Percentiles rank a stretch among this genome's conserved stretches.
These are phyloP conservation scores for Pogonophryne albipinna DNA, from an alignment of 2,797 vertebrate species.

Conservation along the genomic window DNA sequence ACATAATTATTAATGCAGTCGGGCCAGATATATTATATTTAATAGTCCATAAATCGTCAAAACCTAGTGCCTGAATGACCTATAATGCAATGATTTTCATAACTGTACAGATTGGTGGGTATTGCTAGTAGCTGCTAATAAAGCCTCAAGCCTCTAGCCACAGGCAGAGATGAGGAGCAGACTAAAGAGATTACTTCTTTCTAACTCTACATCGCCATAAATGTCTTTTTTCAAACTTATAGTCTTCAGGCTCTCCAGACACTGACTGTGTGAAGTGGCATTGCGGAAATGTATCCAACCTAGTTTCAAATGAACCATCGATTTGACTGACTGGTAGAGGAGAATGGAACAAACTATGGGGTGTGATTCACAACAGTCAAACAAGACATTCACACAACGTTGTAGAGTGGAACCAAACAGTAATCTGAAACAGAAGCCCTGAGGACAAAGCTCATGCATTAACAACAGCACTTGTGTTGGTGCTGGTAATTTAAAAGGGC, in stretches of 20 bases:
- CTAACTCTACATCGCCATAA: too few relatives aligned
- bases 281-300: neutral
- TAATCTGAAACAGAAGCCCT: conserved; percentile 18
- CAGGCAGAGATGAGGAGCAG: neutral
- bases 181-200: neutral
- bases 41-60: neutral
- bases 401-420: neutral
- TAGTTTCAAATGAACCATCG: neutral
- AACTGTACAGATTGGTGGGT: neutral
- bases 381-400: neutral
- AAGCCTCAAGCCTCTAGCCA: neutral
- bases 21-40: neutral
- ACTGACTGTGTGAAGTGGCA: neutral
- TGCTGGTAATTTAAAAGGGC: conserved; percentile 6
- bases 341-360: neutral
- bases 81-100: neutral
- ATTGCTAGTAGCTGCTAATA: neutral
- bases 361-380: conserved; percentile 7
- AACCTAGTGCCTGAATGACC: neutral
- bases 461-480: conserved; percentile 14
- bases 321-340: conserved; percentile 10
- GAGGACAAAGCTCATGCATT: conserved; percentile 4
- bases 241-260: neutral
- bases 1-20: neutral
- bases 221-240: too few relatives aligned